A percentile compares a stretch with the other conserved stretches of the same genome.
These are phyloP conservation scores for Drosophila pegasa DNA, from an alignment of 2,888 invertebrate genomes.

Conservation along the genomic window DNA sequence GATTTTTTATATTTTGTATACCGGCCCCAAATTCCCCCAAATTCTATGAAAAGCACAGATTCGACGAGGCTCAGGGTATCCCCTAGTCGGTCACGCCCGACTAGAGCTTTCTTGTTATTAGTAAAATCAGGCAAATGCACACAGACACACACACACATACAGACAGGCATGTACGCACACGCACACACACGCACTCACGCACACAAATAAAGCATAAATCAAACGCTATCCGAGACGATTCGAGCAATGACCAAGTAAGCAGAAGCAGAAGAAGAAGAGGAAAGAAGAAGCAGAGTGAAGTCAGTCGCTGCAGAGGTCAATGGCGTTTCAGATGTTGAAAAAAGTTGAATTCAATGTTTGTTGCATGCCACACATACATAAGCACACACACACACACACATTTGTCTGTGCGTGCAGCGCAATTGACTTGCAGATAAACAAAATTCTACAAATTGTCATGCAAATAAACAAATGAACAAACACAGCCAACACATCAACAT, in stretches of 20 bases:
- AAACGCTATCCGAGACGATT: conserved; percentile 24
- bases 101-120: too few relatives aligned
- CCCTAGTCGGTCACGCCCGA: too few relatives aligned
- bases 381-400: background rate
- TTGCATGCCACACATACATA: conserved; percentile 41
- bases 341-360: conserved; percentile 40
- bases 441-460: conserved; percentile 58
- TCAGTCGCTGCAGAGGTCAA: conserved; percentile 41
- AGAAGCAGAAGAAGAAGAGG: conserved; percentile 25
- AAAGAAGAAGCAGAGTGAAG: conserved; percentile 16
- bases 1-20: too few relatives aligned
- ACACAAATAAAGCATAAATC: conserved; percentile 18
- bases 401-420: conserved; percentile 15
- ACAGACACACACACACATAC: background rate
- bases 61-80: too few relatives aligned
- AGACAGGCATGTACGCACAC: background rate
- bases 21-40: too few relatives aligned
- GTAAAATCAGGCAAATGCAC: background rate
- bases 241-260: conserved; percentile 46
- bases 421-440: conserved; percentile 64
- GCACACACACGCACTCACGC: background rate
- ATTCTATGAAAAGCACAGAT: too few relatives aligned
- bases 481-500: conserved; percentile 33
- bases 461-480: conserved; percentile 62
- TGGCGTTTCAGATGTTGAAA: conserved; percentile 34